Base-by-base conservation (phyloP, 1,140 invertebrate species). In the Aphelenchoides avenae region DNA sequence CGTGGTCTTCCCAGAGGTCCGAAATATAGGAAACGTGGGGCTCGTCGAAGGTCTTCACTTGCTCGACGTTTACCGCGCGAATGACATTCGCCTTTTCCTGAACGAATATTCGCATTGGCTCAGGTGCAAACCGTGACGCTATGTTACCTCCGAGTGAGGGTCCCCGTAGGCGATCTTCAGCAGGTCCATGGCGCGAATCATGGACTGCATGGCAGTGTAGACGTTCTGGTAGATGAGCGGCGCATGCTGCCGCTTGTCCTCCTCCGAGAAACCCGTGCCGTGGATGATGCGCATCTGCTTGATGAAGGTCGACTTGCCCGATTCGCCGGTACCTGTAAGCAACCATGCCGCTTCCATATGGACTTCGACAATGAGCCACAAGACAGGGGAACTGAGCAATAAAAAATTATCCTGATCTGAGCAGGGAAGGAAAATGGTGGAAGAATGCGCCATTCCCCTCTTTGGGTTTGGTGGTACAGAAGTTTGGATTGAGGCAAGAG, bases 261-360 rank as follows among this genome's bases (percentile, higher is more conserved):
- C 93, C 81, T 97, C 91, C 71, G 91, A 93, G 81, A 97, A 99
- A 66, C 94, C 94, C 63, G 89, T 86, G 51, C 94, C 94, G 83
- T 98, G 93, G 80, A 99, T 99, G 83, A 99, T 98, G 83, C 93
- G 86, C 94, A 99, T 98, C 85, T 99, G 94, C 85, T 98, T 99
- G 81, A 99, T 98, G 81, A 99, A 99, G 56, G 94, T 98, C 63
- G 91, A 97, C 81, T 99, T 99, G 37, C 94, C 94, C 62, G 91
- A 96, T 30, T 64, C 94, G 82, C 94, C 94, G 81, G 94, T 98
- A 66, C 92, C 92, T 96, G 81, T 40, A 72, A 64, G 20, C n/a
- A n/a, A n/a, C n/a, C n/a, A n/a, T n/a, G n/a, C n/a, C 13, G 9
- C n/a, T n/a, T n/a, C n/a, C n/a, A n/a, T n/a, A n/a, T n/a, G n/a